Percentiles rank a stretch among this genome's conserved stretches.
These are phyloP conservation scores for Mesorhabditis belari DNA, from an alignment of 2,888 invertebrate species.

Conservation along the genomic window DNA sequence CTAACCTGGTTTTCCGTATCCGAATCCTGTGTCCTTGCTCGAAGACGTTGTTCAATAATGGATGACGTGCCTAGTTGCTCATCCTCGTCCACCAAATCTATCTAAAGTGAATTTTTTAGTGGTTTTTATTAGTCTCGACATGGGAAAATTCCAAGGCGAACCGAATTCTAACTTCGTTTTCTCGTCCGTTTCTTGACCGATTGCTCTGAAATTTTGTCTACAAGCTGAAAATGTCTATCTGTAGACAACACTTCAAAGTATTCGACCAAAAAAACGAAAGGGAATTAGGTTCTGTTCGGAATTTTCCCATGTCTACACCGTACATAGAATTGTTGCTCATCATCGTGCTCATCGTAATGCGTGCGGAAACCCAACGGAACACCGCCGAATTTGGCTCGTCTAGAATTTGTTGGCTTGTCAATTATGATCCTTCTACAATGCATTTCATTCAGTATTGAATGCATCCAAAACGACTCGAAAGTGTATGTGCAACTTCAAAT, in stretches of 20 bases:
- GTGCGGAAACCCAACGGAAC: slow-evolving; percentile 25
- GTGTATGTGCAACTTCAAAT: too few relatives aligned
- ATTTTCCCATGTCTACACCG: slow-evolving; percentile 3
- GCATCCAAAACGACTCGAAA: too few relatives aligned
- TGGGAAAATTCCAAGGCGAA: not conserved
- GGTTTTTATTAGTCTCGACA: not conserved
- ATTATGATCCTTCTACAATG: too few relatives aligned
- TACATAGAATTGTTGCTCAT: slow-evolving; percentile 15
- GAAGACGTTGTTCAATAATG: not conserved
- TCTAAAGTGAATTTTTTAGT: not conserved
- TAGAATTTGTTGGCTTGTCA: too few relatives aligned
- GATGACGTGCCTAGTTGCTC: not conserved
- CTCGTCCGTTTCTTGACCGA: not conserved
- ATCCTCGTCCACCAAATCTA: not conserved
- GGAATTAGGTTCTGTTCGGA: not conserved
- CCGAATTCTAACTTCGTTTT: not conserved
- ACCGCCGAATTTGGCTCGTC: slow-evolving; percentile 26
- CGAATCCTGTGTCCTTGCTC: not conserved
- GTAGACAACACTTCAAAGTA: too few relatives aligned
- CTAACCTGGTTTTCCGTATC: not conserved
- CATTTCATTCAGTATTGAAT: too few relatives aligned
- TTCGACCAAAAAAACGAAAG: too few relatives aligned
- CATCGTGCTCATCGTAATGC: slow-evolving; percentile 8
- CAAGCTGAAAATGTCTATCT: not conserved
- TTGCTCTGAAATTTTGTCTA: not conserved